These are phyloP conservation scores for Sebastes schlegelii DNA, from an alignment of 2,113 vertebrate species.

Conservation along the genomic window DNA sequence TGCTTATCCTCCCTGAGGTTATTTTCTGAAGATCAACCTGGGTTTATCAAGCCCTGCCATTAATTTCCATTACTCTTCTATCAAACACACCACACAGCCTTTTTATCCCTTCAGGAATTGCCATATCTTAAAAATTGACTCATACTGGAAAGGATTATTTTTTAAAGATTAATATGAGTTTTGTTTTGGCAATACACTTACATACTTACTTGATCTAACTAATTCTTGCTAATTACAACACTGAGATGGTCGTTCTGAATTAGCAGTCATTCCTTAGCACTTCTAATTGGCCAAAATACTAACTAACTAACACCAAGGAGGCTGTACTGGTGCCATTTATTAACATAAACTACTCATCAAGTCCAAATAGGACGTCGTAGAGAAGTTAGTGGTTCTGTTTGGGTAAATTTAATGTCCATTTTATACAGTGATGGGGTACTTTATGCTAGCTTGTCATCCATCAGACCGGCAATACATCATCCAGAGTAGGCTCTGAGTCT, in stretches of 20 bases:
- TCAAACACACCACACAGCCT: conserved; percentile 14
- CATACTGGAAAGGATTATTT: conserved; percentile 16
- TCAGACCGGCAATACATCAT: no score
- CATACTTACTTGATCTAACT: not conserved
- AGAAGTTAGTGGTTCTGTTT: not conserved
- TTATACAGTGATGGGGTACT: not conserved
- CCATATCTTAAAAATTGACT: not conserved
- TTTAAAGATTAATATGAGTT: conserved; percentile 3
- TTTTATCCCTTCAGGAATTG: not conserved
- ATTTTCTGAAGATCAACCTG: conserved; percentile 44
- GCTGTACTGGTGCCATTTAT: not conserved
- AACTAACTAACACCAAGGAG: not conserved
- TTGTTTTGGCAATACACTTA: not conserved
- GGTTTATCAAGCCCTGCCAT: conserved; percentile 46
- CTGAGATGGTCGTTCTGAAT: no score
- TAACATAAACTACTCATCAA: not conserved
- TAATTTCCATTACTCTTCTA: conserved; percentile 39
- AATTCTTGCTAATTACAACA: not conserved
- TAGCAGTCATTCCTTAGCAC: not conserved
- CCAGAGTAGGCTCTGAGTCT: no score
- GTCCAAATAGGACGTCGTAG: not conserved
- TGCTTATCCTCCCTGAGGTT: conserved; percentile 37
- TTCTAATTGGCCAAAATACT: not conserved
- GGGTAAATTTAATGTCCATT: not conserved
- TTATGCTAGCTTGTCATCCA: not conserved